These are phyloP conservation scores for Syrmaticus mikado DNA, from an alignment of 2,113 vertebrate genomes.

Conservation along the genomic window DNA sequence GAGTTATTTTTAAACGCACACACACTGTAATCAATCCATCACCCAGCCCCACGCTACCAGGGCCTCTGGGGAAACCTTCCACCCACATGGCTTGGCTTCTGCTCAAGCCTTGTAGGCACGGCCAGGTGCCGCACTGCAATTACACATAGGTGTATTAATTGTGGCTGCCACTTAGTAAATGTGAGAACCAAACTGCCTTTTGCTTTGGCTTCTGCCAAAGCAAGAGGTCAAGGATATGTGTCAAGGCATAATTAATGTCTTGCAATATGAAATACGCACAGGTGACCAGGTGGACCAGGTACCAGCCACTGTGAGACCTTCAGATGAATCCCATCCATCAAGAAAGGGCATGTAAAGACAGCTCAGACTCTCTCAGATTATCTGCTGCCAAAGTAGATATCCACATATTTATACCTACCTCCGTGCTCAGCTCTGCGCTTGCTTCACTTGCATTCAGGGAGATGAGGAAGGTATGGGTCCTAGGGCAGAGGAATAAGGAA, in stretches of 20 bases:
- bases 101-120: background rate
- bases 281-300: background rate
- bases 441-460: background rate
- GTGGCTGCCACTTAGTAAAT: background rate
- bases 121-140: background rate
- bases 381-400: background rate
- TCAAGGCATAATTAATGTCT: fast-evolving
- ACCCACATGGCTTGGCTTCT: conserved; percentile 17
- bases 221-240: background rate
- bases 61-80: conserved; percentile 55
- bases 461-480: background rate
- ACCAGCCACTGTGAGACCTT: fast-evolving
- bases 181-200: fast-evolving
- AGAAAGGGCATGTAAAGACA: fast-evolving
- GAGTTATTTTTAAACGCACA: conserved; percentile 53
- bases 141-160: background rate
- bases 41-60: fast-evolving
- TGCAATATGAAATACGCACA: background rate
- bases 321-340: background rate
- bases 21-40: conserved; percentile 32
- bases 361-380: background rate
- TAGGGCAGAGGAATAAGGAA: background rate
- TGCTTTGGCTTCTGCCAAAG: fast-evolving
- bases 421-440: fast-evolving
- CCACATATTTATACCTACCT: background rate